Percentiles rank a stretch among this genome's conserved stretches.
phyloP scores from a whole-genome alignment of 2,888 invertebrate genomes.

The Alcis repandata region DNA sequence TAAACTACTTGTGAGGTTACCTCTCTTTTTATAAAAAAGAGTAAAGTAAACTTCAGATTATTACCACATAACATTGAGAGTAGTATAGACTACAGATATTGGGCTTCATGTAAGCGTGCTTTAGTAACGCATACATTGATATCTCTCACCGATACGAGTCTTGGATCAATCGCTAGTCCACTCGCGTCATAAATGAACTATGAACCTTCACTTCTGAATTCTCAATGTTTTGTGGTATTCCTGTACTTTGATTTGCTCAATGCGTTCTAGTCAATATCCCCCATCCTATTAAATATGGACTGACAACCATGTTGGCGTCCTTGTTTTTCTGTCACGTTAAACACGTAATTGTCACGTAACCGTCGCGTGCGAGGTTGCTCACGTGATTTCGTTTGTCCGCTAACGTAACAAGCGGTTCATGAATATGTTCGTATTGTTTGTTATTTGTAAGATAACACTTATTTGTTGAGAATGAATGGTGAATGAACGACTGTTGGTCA shows the following conservation, averaged over 20 bases:
- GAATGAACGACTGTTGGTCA: not conserved
- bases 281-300: conserved; percentile 32
- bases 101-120: too few species aligned
- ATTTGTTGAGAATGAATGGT: not conserved
- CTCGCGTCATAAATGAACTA: too few species aligned
- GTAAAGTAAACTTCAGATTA: too few species aligned
- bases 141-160: too few species aligned
- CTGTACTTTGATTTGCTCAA: not conserved
- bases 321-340: conserved; percentile 36
- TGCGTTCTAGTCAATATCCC: conserved; percentile 12
- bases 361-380: conserved; percentile 32
- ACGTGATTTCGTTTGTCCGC: conserved; percentile 31
- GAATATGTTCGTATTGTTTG: conserved; percentile 19
- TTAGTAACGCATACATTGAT: too few species aligned
- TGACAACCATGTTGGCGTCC: conserved; percentile 35
- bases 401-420: conserved; percentile 19
- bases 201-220: too few species aligned
- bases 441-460: not conserved
- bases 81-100: too few species aligned
- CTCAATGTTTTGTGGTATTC: too few species aligned
- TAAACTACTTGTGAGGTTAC: too few species aligned
- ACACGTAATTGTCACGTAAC: conserved; percentile 34
- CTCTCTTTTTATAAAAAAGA: too few species aligned
- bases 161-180: too few species aligned
- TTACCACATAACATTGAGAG: too few species aligned